phyloP scores from a whole-genome alignment of 2,113 vertebrate species.

The Macrotis lagotis region DNA sequence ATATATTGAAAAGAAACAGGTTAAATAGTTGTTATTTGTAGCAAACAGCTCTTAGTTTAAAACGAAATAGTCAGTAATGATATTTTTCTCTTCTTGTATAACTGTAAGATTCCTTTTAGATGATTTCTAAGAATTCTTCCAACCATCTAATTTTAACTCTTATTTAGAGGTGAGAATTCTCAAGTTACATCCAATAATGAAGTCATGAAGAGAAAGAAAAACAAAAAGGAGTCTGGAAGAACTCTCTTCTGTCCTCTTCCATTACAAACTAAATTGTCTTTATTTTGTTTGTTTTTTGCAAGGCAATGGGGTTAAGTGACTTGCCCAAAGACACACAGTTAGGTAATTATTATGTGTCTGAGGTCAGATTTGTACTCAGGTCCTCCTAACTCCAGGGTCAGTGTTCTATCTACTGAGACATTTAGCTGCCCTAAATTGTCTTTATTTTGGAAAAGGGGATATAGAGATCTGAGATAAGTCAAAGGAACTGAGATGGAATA shows the following conservation, averaged over 20 bases:
- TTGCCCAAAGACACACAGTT: too few relatives aligned
- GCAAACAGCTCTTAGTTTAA: background rate
- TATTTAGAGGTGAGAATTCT: background rate
- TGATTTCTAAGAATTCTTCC: background rate
- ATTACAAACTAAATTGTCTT: background rate
- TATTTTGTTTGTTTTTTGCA: too few relatives aligned
- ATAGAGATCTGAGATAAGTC: background rate
- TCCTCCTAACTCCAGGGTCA: too few relatives aligned
- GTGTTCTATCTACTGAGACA: too few relatives aligned
- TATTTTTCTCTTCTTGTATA: background rate
- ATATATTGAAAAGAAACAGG: background rate
- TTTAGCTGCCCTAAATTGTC: background rate
- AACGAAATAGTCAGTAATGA: background rate
- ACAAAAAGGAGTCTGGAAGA: background rate
- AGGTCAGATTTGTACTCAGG: too few relatives aligned
- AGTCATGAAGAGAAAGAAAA: background rate
- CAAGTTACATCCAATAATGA: background rate
- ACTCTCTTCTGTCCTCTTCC: too few relatives aligned
- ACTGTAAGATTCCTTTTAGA: background rate
- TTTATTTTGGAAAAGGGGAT: background rate
- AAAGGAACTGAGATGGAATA: too few relatives aligned
- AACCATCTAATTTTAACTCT: background rate
- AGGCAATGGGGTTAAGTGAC: too few relatives aligned
- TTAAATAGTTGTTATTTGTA: background rate
- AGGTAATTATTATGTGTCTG: too few relatives aligned